Percentiles rank a stretch among this genome's conserved stretches.
phyloP scores from a whole-genome alignment of 2,888 invertebrate genomes.

The Neoaliturus tenellus region DNA sequence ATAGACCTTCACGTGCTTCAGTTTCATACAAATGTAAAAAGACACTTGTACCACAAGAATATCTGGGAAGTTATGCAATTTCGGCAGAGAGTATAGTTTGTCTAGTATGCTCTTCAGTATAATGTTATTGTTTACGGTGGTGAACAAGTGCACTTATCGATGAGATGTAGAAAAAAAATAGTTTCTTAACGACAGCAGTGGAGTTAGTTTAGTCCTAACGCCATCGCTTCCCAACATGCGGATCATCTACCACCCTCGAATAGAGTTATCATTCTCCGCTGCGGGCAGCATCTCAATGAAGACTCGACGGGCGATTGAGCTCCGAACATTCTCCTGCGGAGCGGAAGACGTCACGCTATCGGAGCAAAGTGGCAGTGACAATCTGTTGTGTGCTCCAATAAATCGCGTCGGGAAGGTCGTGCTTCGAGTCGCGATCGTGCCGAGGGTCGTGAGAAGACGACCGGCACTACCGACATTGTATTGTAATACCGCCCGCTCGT shows the following conservation, averaged over 20 bases:
- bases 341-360: not conserved
- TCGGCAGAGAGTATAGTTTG: no score
- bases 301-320: not conserved
- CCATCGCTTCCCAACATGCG: no score
- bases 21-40: no score
- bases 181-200: no score
- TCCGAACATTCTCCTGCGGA: not conserved
- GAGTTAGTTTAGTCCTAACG: no score
- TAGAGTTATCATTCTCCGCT: not conserved
- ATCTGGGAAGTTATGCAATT: no score
- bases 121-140: no score
- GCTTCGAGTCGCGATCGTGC: not conserved
- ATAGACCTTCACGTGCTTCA: no score
- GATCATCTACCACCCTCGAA: not conserved
- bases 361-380: slow-evolving; percentile 13
- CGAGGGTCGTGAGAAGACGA: slow-evolving; percentile 10
- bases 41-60: no score
- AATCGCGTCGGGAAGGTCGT: not conserved
- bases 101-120: no score
- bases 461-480: slow-evolving; percentile 10
- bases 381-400: slow-evolving; percentile 15
- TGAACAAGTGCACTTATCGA: no score
- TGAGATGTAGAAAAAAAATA: no score
- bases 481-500: slow-evolving; percentile 10
- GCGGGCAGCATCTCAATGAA: not conserved